These are phyloP conservation scores for Anthoscopus minutus DNA, from an alignment of 2,113 vertebrate genomes.

Conservation along the genomic window DNA sequence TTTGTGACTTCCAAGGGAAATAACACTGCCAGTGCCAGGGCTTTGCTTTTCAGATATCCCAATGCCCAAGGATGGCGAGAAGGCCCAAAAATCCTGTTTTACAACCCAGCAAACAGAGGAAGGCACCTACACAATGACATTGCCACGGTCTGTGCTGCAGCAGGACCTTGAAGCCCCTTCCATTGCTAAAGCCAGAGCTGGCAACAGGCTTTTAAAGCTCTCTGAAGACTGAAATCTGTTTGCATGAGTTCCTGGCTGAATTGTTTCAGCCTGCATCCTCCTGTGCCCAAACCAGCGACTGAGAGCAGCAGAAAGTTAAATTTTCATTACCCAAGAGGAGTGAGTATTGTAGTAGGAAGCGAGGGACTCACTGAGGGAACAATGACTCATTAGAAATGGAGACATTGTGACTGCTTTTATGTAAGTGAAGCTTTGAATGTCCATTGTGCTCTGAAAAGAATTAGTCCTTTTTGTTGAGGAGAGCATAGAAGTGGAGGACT, in stretches of 20 bases:
- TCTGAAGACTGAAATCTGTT: background rate
- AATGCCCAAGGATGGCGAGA: fast-evolving
- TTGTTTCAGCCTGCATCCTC: slow-evolving; percentile 19
- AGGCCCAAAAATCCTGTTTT: background rate
- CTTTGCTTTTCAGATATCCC: background rate
- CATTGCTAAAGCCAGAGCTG: fast-evolving
- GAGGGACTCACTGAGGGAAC: slow-evolving; percentile 22
- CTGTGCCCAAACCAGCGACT: background rate
- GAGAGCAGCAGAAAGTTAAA: slow-evolving; percentile 36
- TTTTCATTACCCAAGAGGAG: slow-evolving; percentile 59
- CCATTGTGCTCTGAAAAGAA: slow-evolving; percentile 49
- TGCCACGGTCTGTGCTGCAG: background rate
- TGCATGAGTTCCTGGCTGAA: background rate
- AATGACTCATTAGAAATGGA: slow-evolving; percentile 60
- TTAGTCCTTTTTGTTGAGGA: background rate
- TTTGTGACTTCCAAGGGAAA: slow-evolving; percentile 1
- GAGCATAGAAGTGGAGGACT: background rate
- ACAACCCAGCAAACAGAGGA: background rate
- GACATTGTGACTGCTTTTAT: slow-evolving; percentile 26
- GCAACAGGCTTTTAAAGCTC: background rate
- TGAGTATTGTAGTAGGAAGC: background rate
- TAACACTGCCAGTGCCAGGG: background rate
- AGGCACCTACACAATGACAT: background rate
- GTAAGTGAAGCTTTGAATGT: slow-evolving; percentile 28
- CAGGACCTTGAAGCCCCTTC: background rate